Base-by-base conservation (phyloP, 2,797 vertebrate genomes). In the Momotus momota region DNA sequence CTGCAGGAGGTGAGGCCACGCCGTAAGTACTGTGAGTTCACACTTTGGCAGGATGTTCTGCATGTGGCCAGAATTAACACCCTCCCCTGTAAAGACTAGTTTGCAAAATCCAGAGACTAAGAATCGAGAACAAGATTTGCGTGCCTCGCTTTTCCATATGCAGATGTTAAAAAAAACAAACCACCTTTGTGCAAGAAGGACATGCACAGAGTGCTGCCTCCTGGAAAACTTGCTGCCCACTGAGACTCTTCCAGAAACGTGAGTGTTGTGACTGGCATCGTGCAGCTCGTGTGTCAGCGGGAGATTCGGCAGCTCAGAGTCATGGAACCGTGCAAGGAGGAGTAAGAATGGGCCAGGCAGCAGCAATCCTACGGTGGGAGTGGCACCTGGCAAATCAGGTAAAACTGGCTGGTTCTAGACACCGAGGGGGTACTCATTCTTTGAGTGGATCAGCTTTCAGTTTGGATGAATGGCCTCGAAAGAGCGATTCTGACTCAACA, bases 311-410 rank as follows among this genome's bases (percentile, higher is more conserved):
- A 71, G 73, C 62, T 26, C 15, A 45, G 70, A 6, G 7, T 58
- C 84, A 22, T 0, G 1, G 20, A 84, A 62, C 77, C 45, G 5
- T 4, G 1, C 3, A 40, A 72, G 69, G 65, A 54, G 31, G 73
- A 48, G 29, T 35, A 43, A 91, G 65, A 33, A 14, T 25, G 19
- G 2, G 2, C 25, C 41, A 41, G 65, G 79, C 79, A 83, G 75
- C 90, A 95, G 75, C 90, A 95, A 14, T 95, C 91, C 88, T 93
- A 6, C 64, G 2, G 0, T 35, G 86, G 96, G 96, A 96, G 94
- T 27, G 94, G 93, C 94, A 89, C 78, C 72, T 12, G 33, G 60
- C n/a, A 64, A 46, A 67, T 94, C 95, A 94, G 79, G 95, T 95
- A 93, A 67, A 93, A 96, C 94, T 89, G 88, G 78, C 55, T 71